These are phyloP conservation scores for Fundulus diaphanus DNA, from an alignment of 2,797 vertebrate genomes.

Conservation along the genomic window DNA sequence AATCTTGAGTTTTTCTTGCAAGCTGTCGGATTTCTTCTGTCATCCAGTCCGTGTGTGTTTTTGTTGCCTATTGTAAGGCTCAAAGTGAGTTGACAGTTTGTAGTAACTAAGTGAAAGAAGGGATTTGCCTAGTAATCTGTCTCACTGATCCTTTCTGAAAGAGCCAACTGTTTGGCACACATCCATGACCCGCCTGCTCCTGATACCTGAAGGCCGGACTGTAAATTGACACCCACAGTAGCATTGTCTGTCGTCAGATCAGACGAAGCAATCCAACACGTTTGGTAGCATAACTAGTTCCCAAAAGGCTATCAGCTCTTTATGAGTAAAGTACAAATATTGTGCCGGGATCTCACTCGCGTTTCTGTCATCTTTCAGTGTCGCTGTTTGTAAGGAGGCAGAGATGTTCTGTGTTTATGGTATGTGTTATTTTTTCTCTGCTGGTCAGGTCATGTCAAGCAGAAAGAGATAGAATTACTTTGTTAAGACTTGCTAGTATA, in stretches of 20 bases:
- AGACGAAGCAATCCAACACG: constrained; percentile 13
- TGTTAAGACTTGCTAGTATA: constrained; percentile 23
- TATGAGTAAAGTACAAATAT: constrained; percentile 1
- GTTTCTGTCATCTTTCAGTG: neutral
- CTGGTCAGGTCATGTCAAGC: constrained; percentile 26
- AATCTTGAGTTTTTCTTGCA: constrained; percentile 17
- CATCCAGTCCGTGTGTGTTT: constrained; percentile 61
- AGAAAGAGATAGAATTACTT: constrained; percentile 23
- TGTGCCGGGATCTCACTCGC: neutral
- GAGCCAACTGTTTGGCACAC: constrained; percentile 66
- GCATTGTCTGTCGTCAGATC: constrained; percentile 54
- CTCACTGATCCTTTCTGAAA: constrained; percentile 72
- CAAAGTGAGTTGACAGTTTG: constrained; percentile 67
- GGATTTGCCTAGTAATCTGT: constrained; percentile 72
- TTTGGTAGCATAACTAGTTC: constrained; percentile 6
- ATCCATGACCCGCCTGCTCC: constrained; percentile 63
- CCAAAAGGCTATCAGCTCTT: neutral
- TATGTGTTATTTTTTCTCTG: constrained; percentile 3
- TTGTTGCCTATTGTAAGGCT: constrained; percentile 55
- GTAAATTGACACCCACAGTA: constrained; percentile 70
- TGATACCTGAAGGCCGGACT: constrained; percentile 66
- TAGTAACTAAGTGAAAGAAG: constrained; percentile 66
- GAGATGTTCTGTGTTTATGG: neutral
- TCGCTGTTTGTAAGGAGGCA: neutral
- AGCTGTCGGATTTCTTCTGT: constrained; percentile 13